These are phyloP conservation scores for Hirtodrosophila duncani DNA, from an alignment of 2,888 invertebrate genomes.

Conservation along the genomic window DNA sequence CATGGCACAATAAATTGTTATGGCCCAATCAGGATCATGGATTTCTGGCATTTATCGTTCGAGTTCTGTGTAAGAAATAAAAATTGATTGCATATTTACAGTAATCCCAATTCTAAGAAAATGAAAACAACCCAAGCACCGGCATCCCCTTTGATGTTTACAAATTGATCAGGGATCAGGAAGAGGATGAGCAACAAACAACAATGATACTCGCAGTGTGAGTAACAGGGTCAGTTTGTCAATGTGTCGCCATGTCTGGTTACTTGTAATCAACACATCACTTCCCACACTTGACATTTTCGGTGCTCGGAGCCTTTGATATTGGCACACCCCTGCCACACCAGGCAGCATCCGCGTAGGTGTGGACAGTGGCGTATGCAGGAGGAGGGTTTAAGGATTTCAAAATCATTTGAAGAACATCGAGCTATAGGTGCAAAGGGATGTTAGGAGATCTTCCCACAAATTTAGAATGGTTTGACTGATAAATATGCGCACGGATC, in stretches of 20 bases:
- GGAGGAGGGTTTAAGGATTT: too few species aligned
- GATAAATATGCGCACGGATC: too few species aligned
- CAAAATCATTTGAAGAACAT: too few species aligned
- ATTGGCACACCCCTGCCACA: conserved; percentile 56
- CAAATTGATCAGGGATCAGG: conserved; percentile 5
- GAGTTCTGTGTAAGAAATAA: too few species aligned
- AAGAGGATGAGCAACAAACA: too few species aligned
- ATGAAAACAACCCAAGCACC: conserved; percentile 26
- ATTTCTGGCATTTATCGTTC: too few species aligned
- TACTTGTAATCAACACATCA: conserved; percentile 68
- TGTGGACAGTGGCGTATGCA: neutral
- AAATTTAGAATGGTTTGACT: too few species aligned
- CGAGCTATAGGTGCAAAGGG: too few species aligned
- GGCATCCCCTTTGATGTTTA: conserved; percentile 29
- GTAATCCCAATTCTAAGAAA: conserved; percentile 41
- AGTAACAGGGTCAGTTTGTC: neutral
- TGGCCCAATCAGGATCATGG: neutral
- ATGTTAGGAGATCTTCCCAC: too few species aligned
- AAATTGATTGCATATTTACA: conserved; percentile 68
- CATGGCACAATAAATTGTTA: too few species aligned
- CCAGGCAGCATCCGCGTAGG: neutral
- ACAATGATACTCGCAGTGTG: too few species aligned
- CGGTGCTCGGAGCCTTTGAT: conserved; percentile 41
- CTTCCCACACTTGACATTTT: conserved; percentile 57
- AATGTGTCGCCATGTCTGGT: conserved; percentile 29